These are phyloP conservation scores for Syrrhaptes paradoxus DNA, from an alignment of 2,113 vertebrate genomes.

Conservation along the genomic window DNA sequence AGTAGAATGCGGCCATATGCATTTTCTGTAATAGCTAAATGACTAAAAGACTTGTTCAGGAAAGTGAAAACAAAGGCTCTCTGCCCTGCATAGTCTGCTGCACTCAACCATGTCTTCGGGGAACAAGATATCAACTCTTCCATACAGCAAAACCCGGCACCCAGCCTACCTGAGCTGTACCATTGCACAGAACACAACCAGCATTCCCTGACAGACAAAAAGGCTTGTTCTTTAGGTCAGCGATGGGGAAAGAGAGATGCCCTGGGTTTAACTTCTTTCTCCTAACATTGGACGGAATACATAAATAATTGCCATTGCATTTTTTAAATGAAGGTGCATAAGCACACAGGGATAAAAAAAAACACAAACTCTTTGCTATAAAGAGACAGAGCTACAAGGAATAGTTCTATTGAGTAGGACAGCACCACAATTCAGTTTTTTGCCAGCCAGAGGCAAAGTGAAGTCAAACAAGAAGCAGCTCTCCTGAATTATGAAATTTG, in stretches of 20 bases:
- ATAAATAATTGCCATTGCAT: neutral
- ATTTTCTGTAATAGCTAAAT: neutral
- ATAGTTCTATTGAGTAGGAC: neutral
- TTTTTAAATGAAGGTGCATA: neutral
- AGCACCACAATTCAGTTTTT: neutral
- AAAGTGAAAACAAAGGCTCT: rapidly evolving
- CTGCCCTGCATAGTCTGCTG: neutral
- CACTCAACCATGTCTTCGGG: neutral
- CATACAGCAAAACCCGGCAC: neutral
- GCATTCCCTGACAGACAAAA: neutral
- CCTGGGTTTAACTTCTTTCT: neutral
- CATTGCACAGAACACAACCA: neutral
- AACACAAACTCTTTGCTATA: neutral
- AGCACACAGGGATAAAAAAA: neutral
- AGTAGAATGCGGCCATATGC: neutral
- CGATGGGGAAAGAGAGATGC: neutral
- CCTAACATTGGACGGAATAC: neutral
- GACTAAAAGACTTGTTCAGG: neutral
- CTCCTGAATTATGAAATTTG: neutral
- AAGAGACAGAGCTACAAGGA: neutral
- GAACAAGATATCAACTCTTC: neutral
- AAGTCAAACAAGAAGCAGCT: neutral
- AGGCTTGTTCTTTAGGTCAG: neutral
- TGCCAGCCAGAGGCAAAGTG: neutral
- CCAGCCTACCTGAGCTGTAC: neutral